phyloP scores from a whole-genome alignment of 2,888 invertebrate species.

The Lordiphosa fenestrarum region DNA sequence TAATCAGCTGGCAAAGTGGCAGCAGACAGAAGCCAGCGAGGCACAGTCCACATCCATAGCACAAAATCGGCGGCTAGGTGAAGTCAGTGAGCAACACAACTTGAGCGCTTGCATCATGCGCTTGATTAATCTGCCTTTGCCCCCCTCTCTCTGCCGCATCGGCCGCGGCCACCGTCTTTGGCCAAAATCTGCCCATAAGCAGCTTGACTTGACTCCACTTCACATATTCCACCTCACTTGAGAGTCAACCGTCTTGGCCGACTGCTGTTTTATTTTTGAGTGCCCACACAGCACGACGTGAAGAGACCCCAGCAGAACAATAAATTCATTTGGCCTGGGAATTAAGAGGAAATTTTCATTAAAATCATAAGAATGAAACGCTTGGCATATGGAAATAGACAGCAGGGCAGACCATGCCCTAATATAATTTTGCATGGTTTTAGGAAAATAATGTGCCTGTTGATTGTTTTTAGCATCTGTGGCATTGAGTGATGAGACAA shows the following conservation, averaged over 20 bases:
- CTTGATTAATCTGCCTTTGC: slow-evolving; percentile 67
- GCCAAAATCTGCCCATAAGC: slow-evolving; percentile 45
- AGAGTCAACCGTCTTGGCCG: slow-evolving; percentile 16
- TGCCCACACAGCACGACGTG: slow-evolving; percentile 69
- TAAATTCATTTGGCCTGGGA: slow-evolving; percentile 76
- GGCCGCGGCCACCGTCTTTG: slow-evolving; percentile 1
- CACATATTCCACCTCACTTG: slow-evolving; percentile 26
- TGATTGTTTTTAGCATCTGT: slow-evolving; percentile 66
- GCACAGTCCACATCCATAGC: neutral
- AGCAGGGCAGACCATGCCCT: slow-evolving; percentile 23
- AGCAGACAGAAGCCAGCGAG: slow-evolving; percentile 42
- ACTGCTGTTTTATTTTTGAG: slow-evolving; percentile 63
- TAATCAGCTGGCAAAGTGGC: slow-evolving; percentile 72
- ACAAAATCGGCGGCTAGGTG: slow-evolving; percentile 48
- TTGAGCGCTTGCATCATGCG: slow-evolving; percentile 56
- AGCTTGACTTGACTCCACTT: slow-evolving; percentile 48
- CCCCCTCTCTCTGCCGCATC: neutral
- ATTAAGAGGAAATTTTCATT: slow-evolving; percentile 74
- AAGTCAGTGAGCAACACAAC: slow-evolving; percentile 59
- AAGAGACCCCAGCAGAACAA: slow-evolving; percentile 55
- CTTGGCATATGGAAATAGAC: slow-evolving; percentile 44
- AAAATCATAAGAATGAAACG: slow-evolving; percentile 76
- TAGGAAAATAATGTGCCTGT: slow-evolving; percentile 43
- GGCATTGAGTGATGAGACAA: slow-evolving; percentile 62
- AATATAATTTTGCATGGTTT: slow-evolving; percentile 53